Evolutionary conservation across 2,888 invertebrate species (phyloP).

Genomic region (Biston betularia): DNA sequence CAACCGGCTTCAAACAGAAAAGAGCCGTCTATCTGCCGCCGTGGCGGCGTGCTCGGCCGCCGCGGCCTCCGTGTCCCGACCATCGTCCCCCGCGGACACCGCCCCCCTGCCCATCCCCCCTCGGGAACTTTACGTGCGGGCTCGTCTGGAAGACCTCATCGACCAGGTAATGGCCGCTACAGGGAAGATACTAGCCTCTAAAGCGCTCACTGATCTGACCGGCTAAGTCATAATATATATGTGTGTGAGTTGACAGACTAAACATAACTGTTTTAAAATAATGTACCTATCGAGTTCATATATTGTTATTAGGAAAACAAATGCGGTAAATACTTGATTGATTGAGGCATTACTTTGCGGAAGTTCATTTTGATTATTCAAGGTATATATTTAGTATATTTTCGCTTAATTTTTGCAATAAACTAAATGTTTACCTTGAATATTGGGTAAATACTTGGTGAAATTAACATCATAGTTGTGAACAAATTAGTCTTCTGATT

Average conservation of each 20-base stretch:
- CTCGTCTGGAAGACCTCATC: constrained; percentile 95
- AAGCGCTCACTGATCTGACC: constrained; percentile 16
- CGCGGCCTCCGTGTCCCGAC: constrained; percentile 95
- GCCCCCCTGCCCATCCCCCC: constrained; percentile 94
- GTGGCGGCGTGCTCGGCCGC: constrained; percentile 97
- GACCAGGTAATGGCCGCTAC: constrained; percentile 91
- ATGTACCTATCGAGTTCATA: background rate
- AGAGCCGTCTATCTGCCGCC: constrained; percentile 93
- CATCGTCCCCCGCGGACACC: constrained; percentile 95
- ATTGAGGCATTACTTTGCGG: no score
- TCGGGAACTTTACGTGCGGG: constrained; percentile 93
- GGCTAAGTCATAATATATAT: background rate
- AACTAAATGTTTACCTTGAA: no score
- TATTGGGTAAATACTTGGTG: background rate
- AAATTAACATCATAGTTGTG: no score
- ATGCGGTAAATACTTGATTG: background rate
- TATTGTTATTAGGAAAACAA: constrained; percentile 6
- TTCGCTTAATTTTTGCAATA: no score
- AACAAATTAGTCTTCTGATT: background rate
- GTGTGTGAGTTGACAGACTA: background rate
- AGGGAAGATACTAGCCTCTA: constrained; percentile 58
- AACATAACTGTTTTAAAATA: background rate
- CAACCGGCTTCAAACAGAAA: constrained; percentile 95
- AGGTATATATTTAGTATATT: no score
- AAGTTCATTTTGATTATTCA: no score